Base-by-base conservation (phyloP, 2,797 vertebrate species). In the Pogonophryne albipinna region DNA sequence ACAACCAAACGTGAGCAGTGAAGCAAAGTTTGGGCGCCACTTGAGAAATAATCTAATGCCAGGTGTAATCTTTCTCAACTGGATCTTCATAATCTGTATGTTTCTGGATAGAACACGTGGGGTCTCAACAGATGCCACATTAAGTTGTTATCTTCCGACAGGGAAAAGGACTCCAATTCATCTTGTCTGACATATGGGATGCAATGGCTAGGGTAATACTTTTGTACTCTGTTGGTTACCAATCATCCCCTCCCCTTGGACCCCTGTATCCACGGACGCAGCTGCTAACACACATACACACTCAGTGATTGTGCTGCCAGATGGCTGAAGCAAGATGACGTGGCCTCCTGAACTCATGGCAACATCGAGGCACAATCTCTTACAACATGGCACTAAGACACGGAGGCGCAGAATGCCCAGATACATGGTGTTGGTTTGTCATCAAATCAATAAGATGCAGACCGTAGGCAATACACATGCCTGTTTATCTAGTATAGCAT, bases 281-380 rank as follows among this genome's bases (percentile, higher is more conserved):
- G 86, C 84, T 79, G 79, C 74, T 83, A 49, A 78, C 58, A 68
- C 50, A 57, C 67, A 67, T 34, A 66, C 69, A 83, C 74, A 81
- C 71, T 56, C 76, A 42, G 69, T 56, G 76, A 92, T 89, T 92
- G 89, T 92, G 71, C 73, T 65, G 84, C 85, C 93, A 94, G 91
- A 92, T 92, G 90, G 83, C 85, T 19, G 31, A 87, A 73, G 42
- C 79, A 70, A 47, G 83, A 87, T 91, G 89, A 92, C 89, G 85
- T 86, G 85, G 80, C 72, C 86, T 88, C 70, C 61, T 82, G 74
- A 84, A 89, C 71, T 87, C 86, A 84, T 64, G 50, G 84, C 68
- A 65, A 57, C 71, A 83, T 60, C 38, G 62, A 80, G 66, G 66
- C 67, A 59, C 71, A 83, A 74, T 68, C 71, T 83, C 79, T 80